Conservation (phyloP, 2,888 invertebrate genomes). For the Subacronicta megacephala region DNA sequence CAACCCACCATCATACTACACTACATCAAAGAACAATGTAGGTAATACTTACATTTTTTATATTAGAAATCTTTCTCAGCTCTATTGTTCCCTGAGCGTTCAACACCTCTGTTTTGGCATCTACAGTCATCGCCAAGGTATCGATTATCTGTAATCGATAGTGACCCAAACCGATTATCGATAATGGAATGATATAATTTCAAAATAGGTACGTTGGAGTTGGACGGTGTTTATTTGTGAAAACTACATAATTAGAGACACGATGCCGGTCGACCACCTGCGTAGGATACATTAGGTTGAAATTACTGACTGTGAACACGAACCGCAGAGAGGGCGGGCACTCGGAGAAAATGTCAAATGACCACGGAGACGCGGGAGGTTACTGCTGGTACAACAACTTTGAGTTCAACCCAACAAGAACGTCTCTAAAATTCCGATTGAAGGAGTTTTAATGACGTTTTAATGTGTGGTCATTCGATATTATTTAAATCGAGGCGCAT, state of each 20-base stretch:
- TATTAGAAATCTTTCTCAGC: constrained; percentile 16
- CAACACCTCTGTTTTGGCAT: constrained; percentile 30
- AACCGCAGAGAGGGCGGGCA: constrained; percentile 41
- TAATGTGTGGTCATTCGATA: constrained; percentile 3
- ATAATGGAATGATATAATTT: constrained; percentile 55
- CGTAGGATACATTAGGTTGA: constrained; percentile 58
- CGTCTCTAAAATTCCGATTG: constrained; percentile 9
- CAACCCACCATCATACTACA: constrained; percentile 2
- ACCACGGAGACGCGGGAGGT: constrained; percentile 7
- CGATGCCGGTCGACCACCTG: constrained; percentile 62
- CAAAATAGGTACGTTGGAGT: constrained; percentile 43
- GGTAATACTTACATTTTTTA: constrained; percentile 20
- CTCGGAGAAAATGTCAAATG: constrained; percentile 50
- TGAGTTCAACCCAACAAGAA: background rate
- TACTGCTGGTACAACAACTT: constrained; percentile 6
- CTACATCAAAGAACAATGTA: constrained; percentile 33
- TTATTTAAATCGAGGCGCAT: constrained; percentile 8
- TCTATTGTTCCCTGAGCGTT: constrained; percentile 37
- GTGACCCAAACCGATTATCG: constrained; percentile 50
- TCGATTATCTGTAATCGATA: constrained; percentile 53
- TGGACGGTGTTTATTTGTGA: constrained; percentile 62
- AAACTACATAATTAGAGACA: constrained; percentile 62
- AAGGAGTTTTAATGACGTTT: constrained; percentile 20
- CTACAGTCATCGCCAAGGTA: constrained; percentile 34
- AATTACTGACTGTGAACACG: constrained; percentile 52